Percentiles rank a stretch among this genome's conserved stretches.
phyloP scores from a whole-genome alignment of 2,888 invertebrate genomes.

The Didymodactylos carnosus region DNA sequence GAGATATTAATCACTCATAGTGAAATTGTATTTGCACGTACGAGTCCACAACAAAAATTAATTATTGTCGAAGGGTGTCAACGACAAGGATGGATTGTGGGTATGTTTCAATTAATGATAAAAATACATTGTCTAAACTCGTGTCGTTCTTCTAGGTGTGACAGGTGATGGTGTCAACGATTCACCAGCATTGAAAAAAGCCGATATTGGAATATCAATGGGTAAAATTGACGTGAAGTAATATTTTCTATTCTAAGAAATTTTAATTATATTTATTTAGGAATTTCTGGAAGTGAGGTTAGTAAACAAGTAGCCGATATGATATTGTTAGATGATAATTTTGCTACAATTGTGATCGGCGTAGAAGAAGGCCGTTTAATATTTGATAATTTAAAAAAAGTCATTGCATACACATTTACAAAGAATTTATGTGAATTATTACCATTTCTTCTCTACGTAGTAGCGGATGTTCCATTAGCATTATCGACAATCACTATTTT shows the following conservation, averaged over 20 bases:
- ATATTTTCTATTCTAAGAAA: no score
- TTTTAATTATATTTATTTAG: constrained; percentile 15
- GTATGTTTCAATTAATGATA: no score
- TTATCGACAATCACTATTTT: constrained; percentile 13
- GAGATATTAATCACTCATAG: background rate
- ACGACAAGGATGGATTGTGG: constrained; percentile 51
- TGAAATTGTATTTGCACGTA: constrained; percentile 13
- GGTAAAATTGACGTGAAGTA: background rate
- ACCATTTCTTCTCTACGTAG: constrained; percentile 12
- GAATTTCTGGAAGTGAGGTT: constrained; percentile 20
- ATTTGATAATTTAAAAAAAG: constrained; percentile 14
- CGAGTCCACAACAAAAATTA: constrained; percentile 11
- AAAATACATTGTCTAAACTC: no score
- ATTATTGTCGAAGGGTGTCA: constrained; percentile 40
- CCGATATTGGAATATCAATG: constrained; percentile 39
- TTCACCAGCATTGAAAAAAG: constrained; percentile 60
- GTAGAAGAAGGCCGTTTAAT: constrained; percentile 20
- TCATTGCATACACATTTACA: constrained; percentile 13
- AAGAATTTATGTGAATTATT: constrained; percentile 9
- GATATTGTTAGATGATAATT: constrained; percentile 22
- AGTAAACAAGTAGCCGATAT: constrained; percentile 22
- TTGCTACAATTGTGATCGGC: constrained; percentile 22
- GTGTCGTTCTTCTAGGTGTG: no score
- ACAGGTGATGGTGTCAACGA: constrained; percentile 73
- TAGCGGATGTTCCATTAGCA: constrained; percentile 12